These are phyloP conservation scores for Zosterops lateralis DNA, from an alignment of 2,113 vertebrate genomes.

Conservation along the genomic window DNA sequence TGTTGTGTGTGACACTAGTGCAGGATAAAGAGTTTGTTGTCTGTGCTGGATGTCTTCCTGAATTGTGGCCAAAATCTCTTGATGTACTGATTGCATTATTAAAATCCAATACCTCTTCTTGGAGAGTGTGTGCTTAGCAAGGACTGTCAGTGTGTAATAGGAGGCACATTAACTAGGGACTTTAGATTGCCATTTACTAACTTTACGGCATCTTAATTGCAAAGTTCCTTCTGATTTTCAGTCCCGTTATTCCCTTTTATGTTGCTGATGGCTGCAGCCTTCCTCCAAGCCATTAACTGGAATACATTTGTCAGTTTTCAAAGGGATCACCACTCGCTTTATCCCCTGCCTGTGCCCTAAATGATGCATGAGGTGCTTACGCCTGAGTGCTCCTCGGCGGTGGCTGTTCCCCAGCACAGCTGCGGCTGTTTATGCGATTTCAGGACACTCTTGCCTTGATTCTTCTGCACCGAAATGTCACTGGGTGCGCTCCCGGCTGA, in stretches of 20 bases:
- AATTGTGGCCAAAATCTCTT: accelerated
- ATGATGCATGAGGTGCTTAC: accelerated
- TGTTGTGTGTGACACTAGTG: neutral
- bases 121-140: neutral
- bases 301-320: neutral
- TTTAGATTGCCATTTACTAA: neutral
- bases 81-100: neutral
- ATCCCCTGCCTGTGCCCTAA: neutral
- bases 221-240: neutral
- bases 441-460: accelerated
- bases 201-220: neutral
- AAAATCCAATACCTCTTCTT: neutral
- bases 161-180: neutral
- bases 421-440: accelerated
- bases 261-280: neutral
- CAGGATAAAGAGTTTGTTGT: neutral
- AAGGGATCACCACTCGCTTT: neutral
- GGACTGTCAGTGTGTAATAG: neutral
- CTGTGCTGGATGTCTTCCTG: neutral
- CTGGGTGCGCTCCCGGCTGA: accelerated
- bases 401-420: accelerated
- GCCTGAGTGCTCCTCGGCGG: accelerated
- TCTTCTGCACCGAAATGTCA: accelerated
- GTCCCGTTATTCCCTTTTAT: neutral
- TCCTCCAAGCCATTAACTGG: neutral